Conservation (phyloP, 2,888 invertebrate genomes). For the Rhodophaea formosa region DNA sequence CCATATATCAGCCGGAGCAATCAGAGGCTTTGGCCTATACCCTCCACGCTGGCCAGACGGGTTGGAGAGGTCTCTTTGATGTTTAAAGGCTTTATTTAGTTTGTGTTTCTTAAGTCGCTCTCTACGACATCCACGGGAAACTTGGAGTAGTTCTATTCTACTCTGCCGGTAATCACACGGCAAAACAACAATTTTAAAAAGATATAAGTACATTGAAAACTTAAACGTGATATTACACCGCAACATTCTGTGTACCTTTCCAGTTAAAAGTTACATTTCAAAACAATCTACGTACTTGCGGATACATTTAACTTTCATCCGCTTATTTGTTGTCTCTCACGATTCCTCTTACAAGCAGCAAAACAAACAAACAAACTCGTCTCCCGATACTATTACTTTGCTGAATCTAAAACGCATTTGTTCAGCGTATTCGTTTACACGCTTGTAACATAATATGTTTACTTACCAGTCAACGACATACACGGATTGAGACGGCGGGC, state of each 20-base stretch:
- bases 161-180: too few species aligned
- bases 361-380: not conserved
- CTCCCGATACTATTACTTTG: not conserved
- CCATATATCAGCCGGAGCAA: too few species aligned
- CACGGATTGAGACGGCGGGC: constrained; percentile 51
- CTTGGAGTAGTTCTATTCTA: too few species aligned
- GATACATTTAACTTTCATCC: not conserved
- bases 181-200: too few species aligned
- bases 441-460: constrained; percentile 11
- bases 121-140: too few species aligned
- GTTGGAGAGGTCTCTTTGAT: too few species aligned
- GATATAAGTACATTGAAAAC: not conserved
- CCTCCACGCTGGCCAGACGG: too few species aligned
- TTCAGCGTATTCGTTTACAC: constrained; percentile 11
- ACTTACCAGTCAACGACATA: constrained; percentile 47
- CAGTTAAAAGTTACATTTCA: too few species aligned
- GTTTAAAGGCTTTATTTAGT: too few species aligned
- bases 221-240: not conserved
- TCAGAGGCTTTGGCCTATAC: too few species aligned
- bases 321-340: not conserved
- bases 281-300: not conserved
- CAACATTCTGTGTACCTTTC: too few species aligned
- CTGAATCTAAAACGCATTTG: constrained; percentile 3
- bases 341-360: not conserved
- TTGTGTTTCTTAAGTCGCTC: too few species aligned